A percentile compares a stretch with the other conserved stretches of the same genome.
phyloP scores from a whole-genome alignment of 2,797 vertebrate species.

The Eulemur rubriventer region DNA sequence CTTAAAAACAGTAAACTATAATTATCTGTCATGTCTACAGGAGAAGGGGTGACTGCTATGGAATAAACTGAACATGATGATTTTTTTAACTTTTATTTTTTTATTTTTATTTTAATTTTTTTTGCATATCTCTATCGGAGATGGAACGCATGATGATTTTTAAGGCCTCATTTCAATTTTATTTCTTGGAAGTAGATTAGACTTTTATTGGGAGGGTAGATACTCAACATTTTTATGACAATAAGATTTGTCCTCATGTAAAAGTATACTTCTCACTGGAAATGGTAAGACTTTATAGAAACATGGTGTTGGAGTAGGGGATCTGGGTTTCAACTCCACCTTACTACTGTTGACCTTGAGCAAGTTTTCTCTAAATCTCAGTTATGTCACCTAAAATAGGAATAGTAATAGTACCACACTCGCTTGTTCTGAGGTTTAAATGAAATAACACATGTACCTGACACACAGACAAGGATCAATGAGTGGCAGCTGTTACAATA shows the following conservation, averaged over 20 bases:
- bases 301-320: neutral
- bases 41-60: neutral
- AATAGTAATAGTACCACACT: accelerated
- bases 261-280: neutral
- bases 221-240: neutral
- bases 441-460: neutral
- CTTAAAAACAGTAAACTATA: neutral
- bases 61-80: neutral
- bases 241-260: neutral
- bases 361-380: neutral
- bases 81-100: neutral
- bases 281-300: neutral
- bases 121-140: no score
- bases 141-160: neutral
- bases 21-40: neutral
- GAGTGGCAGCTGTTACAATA: neutral
- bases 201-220: neutral
- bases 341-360: neutral
- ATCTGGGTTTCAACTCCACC: neutral
- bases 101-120: no score
- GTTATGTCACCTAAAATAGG: neutral
- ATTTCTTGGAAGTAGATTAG: neutral
- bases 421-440: neutral
- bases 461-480: neutral
- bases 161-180: neutral